Base-by-base conservation (phyloP, 1,140 invertebrate species). In the Drosophila hydei region DNA sequence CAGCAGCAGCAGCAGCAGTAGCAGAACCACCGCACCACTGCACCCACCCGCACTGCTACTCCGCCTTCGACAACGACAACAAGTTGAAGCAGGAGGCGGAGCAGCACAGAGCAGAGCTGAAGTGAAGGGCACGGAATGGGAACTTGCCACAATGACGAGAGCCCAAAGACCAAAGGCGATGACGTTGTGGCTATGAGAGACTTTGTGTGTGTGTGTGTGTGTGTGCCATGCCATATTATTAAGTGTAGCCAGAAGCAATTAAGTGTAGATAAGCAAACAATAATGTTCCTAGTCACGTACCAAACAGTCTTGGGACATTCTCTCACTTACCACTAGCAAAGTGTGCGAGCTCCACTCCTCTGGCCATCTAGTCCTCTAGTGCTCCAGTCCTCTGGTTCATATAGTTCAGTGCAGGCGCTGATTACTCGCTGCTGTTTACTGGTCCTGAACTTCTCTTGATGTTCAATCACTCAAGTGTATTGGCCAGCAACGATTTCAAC, bases 181-280 rank as follows among this genome's bases (percentile, higher is more conserved):
- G 79, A 67, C 72, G 65, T 45, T 77, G 70, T 77, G 79, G 48
- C 78, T 69, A 48, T 8, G 27, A 30, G 27, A 30, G 7, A 8
- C 27, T 30, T 80, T 45, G 30, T 40, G 38, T 30, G 38, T 25
- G 21, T 11, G 25, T 45, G 40, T 42, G 9, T 56, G 61, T 64
- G 23, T 27, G 19, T 33, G n/a, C 30, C 23, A 68, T 71, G 72
- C 73, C 81, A 90, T 87, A 84, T 90, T 90, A 90, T 90, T 90
- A 90, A 90, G 87, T 90, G 87, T 90, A 90, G 87, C 87, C 88
- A 90, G 87, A 88, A 90, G 87, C 87, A 90, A 90, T 90, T 90
- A 90, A 89, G 81, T 90, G 87, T 88, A 80, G 87, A 90, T 90
- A 90, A 90, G 87, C 81, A 90, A 90, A 90, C 87, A 90, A 90